Evolutionary conservation across 2,113 vertebrate genomes (phyloP), one percentile per base, ranked within the genome.

Genomic region (Macquaria australasica): DNA sequence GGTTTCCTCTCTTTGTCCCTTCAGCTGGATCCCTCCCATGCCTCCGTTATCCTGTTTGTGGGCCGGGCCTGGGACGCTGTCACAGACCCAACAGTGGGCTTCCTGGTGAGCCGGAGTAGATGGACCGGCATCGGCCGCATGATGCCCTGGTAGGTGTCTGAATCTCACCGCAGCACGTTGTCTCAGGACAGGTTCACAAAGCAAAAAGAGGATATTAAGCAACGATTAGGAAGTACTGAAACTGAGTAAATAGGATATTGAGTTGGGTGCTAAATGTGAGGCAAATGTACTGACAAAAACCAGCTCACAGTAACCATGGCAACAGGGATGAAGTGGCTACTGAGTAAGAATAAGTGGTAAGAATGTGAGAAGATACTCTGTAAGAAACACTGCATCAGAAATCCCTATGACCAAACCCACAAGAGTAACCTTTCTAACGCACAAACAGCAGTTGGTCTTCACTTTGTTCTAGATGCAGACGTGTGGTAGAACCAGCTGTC

Each of bases 31-130:
- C 95, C 98, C 5, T 97, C 96, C 85, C 94, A 95, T 34, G 98
- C 97, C 60, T 99, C 98, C 59, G 96, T 98, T 91, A 99, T 99
- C 85, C 95, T 99, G 1, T 99, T 99, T 15, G 93, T 95, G 88
- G 98, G 98, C 23, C 94, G 97, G 59, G 97, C 96, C 4, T 99
- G 98, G 98, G 98, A 99, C 6, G 98, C 97, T 0, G 3, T 99
- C 92, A 99, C 98, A 0, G 98, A 99, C 82, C 98, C 98, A 3
- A 91, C 97, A 50, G 97, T 99, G 87, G 98, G 98, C 5, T 99
- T 98, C 90, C 96, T 97, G 88, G 97, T 99, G 86, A 99, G 97
- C 95, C 97, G 97, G 89, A 97, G 96, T 8, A 83, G 93, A 1
- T 98, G 97, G 97, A 99, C 96, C 1, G 66, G 93, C 7, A 82